A percentile compares a stretch with the other conserved stretches of the same genome.
Conservation (phyloP, 2,888 invertebrate species). For the Scrobipalpa costella region DNA sequence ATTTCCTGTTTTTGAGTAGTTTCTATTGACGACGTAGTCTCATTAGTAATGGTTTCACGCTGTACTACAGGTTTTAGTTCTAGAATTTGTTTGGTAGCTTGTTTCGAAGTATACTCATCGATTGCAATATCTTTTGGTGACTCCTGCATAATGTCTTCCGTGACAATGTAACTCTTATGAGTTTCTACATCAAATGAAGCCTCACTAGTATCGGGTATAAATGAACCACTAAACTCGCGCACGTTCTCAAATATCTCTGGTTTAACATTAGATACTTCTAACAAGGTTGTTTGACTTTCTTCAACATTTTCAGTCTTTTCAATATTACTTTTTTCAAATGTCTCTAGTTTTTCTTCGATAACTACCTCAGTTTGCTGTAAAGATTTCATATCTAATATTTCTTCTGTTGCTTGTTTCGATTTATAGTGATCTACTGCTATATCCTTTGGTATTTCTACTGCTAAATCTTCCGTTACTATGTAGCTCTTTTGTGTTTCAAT, state of each 20-base stretch:
- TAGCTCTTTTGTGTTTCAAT: conserved; percentile 57
- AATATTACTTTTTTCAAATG: background rate
- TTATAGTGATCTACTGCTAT: conserved; percentile 60
- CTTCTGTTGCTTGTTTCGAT: conserved; percentile 60
- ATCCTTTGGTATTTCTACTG: conserved; percentile 68
- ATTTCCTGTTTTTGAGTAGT: conserved; percentile 39
- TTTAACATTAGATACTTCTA: conserved; percentile 37
- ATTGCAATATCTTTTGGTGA: conserved; percentile 34
- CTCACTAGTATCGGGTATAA: conserved; percentile 44
- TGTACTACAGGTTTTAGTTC: conserved; percentile 57
- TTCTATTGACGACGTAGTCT: conserved; percentile 47
- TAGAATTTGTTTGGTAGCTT: conserved; percentile 57
- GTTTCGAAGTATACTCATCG: conserved; percentile 61
- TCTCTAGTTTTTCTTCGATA: conserved; percentile 49
- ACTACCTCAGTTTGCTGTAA: conserved; percentile 59
- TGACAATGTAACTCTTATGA: conserved; percentile 53
- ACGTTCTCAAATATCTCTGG: conserved; percentile 55
- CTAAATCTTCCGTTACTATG: conserved; percentile 52
- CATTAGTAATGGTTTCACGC: conserved; percentile 45
- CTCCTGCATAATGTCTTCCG: conserved; percentile 64
- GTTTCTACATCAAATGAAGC: conserved; percentile 54
- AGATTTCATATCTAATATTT: conserved; percentile 54
- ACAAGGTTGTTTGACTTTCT: conserved; percentile 42
- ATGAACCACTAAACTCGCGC: conserved; percentile 40
- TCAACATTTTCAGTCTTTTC: conserved; percentile 5